Evolutionary conservation across 1,140 invertebrate species (phyloP).

Genomic region (Teleopsis dalmanni): DNA sequence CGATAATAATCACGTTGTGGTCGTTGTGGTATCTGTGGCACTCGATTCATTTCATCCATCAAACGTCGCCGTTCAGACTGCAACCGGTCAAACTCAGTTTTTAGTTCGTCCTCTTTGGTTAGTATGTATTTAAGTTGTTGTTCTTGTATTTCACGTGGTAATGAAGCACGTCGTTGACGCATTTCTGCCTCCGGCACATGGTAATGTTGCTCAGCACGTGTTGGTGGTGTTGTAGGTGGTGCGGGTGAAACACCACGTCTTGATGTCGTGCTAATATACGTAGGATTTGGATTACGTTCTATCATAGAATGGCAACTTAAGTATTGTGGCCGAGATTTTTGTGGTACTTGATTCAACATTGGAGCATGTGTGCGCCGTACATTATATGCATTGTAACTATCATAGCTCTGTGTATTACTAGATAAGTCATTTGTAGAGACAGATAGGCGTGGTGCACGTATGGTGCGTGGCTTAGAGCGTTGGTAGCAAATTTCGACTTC

Average conservation of each 20-base stretch:
- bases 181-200: conserved; percentile 22
- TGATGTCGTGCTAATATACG: conserved; percentile 44
- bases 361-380: conserved; percentile 27
- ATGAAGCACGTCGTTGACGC: conserved; percentile 48
- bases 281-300: conserved; percentile 46
- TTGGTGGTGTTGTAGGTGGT: conserved; percentile 44
- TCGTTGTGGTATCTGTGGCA: conserved; percentile 13
- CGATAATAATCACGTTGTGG: conserved; percentile 23
- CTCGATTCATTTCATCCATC: conserved; percentile 38
- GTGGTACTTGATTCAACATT: conserved; percentile 25
- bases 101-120: conserved; percentile 57
- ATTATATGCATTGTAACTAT: conserved; percentile 29
- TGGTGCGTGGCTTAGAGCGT: conserved; percentile 19
- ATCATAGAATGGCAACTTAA: conserved; percentile 44
- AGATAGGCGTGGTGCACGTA: conserved; percentile 30
- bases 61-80: conserved; percentile 50
- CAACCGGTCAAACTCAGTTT: conserved; percentile 52
- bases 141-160: conserved; percentile 59
- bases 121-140: conserved; percentile 62
- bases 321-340: conserved; percentile 28
- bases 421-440: conserved; percentile 37
- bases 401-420: conserved; percentile 12
- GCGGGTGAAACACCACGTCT: conserved; percentile 48
- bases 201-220: conserved; percentile 31
- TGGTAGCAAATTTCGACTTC: conserved; percentile 43